Conservation (phyloP, 2,113 vertebrate genomes). For the Passer montanus region DNA sequence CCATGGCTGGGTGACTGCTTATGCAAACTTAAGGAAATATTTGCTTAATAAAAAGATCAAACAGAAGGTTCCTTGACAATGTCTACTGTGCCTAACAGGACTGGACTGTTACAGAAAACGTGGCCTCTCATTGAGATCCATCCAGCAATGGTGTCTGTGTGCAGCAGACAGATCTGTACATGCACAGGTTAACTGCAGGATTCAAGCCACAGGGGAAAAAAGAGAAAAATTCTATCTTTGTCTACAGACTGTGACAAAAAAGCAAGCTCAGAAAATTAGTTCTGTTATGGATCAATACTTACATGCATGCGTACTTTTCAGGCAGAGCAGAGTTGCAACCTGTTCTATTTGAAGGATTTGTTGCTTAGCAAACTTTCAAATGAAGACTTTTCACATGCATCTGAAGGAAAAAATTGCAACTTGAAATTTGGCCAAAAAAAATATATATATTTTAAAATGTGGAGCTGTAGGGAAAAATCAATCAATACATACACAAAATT, state of each 20-base stretch:
- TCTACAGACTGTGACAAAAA: neutral
- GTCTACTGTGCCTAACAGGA: neutral
- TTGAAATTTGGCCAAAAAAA: neutral
- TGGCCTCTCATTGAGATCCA: neutral
- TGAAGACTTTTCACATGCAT: neutral
- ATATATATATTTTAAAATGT: neutral
- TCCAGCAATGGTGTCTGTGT: neutral
- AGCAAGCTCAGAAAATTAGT: neutral
- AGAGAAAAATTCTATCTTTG: neutral
- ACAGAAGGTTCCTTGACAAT: neutral
- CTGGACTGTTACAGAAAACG: neutral
- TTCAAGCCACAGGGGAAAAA: neutral
- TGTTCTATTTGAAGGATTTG: neutral
- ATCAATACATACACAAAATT: neutral
- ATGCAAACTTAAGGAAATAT: conserved; percentile 33
- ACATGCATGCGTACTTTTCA: neutral
- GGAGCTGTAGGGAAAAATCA: neutral
- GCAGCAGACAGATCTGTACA: neutral
- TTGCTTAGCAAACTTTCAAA: neutral
- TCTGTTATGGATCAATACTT: neutral
- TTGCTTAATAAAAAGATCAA: conserved; percentile 38
- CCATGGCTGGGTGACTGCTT: neutral
- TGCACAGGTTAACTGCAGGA: neutral
- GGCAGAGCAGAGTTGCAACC: neutral
- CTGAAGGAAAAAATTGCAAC: neutral